These are phyloP conservation scores for Brachionus rubens DNA, from an alignment of 1,140 invertebrate genomes.

Conservation along the genomic window DNA sequence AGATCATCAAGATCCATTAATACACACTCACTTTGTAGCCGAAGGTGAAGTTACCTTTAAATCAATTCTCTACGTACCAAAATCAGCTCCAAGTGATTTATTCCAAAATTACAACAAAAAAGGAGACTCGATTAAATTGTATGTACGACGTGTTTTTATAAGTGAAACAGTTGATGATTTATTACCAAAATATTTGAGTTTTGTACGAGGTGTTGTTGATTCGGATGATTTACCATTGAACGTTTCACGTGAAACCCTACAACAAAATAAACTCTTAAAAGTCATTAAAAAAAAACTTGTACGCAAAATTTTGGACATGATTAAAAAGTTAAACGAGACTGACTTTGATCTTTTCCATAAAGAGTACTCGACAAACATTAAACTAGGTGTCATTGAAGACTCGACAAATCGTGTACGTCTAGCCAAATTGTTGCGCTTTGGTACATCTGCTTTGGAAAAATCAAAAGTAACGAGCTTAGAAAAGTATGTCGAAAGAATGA, in stretches of 20 bases:
- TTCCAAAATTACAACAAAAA: constrained; percentile 67
- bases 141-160: constrained; percentile 94
- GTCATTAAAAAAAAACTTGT: constrained; percentile 98
- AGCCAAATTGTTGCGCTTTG: constrained; percentile 88
- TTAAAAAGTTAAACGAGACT: constrained; percentile 89
- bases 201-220: constrained; percentile 89
- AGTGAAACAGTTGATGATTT: constrained; percentile 99
- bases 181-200: constrained; percentile 95
- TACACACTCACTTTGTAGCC: constrained; percentile 90
- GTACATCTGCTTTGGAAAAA: constrained; percentile 71
- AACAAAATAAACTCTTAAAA: constrained; percentile 96
- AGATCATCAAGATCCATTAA: constrained; percentile 78
- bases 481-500: constrained; percentile 93
- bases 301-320: constrained; percentile 93
- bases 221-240: constrained; percentile 98
- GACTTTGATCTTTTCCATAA: constrained; percentile 96
- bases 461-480: constrained; percentile 71
- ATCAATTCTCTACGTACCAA: constrained; percentile 86
- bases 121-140: constrained; percentile 65
- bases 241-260: constrained; percentile 91
- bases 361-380: constrained; percentile 97
- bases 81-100: constrained; percentile 79
- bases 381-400: constrained; percentile 96
- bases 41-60: constrained; percentile 99
- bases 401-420: constrained; percentile 87